phyloP scores from a whole-genome alignment of 2,888 invertebrate species.

The Physocephala rufipes region DNA sequence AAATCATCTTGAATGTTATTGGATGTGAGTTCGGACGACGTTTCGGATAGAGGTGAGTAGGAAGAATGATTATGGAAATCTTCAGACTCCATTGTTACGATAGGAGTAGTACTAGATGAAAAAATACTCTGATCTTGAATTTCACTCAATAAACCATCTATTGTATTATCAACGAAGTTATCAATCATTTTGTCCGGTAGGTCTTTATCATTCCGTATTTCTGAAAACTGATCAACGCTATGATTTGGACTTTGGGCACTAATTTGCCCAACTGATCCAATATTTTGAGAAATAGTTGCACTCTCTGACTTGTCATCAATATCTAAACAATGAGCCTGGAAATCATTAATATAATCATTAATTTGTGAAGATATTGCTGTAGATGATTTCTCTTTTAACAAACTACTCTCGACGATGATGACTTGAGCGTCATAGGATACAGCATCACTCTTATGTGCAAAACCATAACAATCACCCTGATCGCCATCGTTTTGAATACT shows the following conservation, averaged over 20 bases:
- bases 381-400: neutral
- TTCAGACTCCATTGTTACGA: conserved; percentile 46
- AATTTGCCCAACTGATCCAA: neutral
- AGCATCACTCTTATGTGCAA: conserved; percentile 33
- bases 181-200: conserved; percentile 45
- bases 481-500: conserved; percentile 32
- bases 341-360: conserved; percentile 58
- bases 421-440: neutral
- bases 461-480: conserved; percentile 40
- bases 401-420: neutral
- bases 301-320: conserved; percentile 27
- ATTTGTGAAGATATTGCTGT: conserved; percentile 40
- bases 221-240: conserved; percentile 8
- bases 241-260: neutral
- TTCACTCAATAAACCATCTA: conserved; percentile 59
- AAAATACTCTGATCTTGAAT: conserved; percentile 61
- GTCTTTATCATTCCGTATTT: conserved; percentile 1
- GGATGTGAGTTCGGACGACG: conserved; percentile 14
- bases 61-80: conserved; percentile 57
- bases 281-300: conserved; percentile 10
- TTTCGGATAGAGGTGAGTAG: conserved; percentile 53
- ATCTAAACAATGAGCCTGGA: conserved; percentile 53
- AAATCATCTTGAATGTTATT: conserved; percentile 12
- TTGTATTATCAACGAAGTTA: conserved; percentile 57
- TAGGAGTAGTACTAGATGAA: conserved; percentile 51